phyloP scores from a whole-genome alignment of 2,888 invertebrate species.

The Athalia cordata region DNA sequence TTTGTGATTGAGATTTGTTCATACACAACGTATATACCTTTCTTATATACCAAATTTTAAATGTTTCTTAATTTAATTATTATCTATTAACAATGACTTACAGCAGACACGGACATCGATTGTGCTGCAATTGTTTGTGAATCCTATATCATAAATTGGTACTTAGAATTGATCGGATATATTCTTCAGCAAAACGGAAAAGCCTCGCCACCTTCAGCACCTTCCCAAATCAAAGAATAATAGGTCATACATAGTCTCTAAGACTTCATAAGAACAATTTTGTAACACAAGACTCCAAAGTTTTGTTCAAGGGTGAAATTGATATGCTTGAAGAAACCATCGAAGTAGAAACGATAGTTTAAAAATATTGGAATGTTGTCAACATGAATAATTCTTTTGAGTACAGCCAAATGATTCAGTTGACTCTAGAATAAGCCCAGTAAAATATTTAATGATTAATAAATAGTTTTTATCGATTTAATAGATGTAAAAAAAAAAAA shows the following conservation, averaged over 20 bases:
- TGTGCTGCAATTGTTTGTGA: constrained; percentile 15
- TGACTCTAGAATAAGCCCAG: background rate
- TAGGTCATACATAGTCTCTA: no score
- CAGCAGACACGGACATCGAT: constrained; percentile 33
- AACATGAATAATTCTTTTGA: background rate
- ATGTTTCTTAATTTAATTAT: constrained; percentile 42
- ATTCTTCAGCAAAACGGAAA: no score
- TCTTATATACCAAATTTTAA: constrained; percentile 39
- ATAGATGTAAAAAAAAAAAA: background rate
- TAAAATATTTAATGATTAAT: constrained; percentile 8
- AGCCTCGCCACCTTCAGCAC: no score
- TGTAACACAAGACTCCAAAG: background rate
- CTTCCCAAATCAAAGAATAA: no score
- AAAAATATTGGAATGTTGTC: constrained; percentile 27
- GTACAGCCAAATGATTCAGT: background rate
- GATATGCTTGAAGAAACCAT: background rate
- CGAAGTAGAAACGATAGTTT: background rate
- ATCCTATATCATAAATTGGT: background rate
- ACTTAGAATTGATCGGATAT: no score
- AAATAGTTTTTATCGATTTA: background rate
- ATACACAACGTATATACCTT: constrained; percentile 41
- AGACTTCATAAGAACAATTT: background rate
- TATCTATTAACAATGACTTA: constrained; percentile 46
- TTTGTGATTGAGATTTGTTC: constrained; percentile 49
- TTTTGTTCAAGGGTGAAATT: no score